A percentile compares a stretch with the other conserved stretches of the same genome.
phyloP scores from a whole-genome alignment of 2,888 invertebrate genomes.

The Platypus cylindrus region DNA sequence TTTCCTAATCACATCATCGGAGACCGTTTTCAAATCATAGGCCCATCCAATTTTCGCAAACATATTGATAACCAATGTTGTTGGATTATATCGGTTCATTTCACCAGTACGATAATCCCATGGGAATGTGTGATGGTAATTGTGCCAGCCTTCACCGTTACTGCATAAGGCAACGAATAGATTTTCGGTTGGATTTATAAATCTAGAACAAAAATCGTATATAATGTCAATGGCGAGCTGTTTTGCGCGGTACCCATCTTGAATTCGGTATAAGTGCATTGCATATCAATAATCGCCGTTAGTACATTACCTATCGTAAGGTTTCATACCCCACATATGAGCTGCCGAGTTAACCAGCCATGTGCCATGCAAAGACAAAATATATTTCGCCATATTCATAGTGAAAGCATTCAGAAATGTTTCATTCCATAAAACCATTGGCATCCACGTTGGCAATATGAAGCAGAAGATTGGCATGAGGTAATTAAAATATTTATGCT shows the following conservation, averaged over 20 bases:
- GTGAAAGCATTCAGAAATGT: constrained; percentile 51
- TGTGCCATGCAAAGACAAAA: constrained; percentile 66
- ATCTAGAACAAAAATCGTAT: too few species aligned
- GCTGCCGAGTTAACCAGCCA: constrained; percentile 85
- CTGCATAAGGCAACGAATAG: constrained; percentile 52
- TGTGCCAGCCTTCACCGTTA: constrained; percentile 74
- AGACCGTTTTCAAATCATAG: constrained; percentile 73
- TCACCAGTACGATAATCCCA: constrained; percentile 79
- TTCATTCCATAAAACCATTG: constrained; percentile 68
- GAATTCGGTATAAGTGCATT: too few species aligned
- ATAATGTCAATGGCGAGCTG: too few species aligned
- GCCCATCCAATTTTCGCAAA: constrained; percentile 77
- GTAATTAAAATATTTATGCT: constrained; percentile 52
- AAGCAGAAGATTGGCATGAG: constrained; percentile 64
- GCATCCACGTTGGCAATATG: constrained; percentile 57
- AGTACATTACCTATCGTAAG: constrained; percentile 53
- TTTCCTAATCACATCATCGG: constrained; percentile 52
- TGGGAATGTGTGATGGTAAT: constrained; percentile 78
- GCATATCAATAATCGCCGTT: too few species aligned
- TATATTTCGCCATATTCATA: constrained; percentile 62
- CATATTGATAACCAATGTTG: constrained; percentile 65
- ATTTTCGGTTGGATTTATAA: constrained; percentile 64
- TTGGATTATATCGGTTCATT: constrained; percentile 54
- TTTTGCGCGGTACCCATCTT: too few species aligned
- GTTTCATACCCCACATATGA: constrained; percentile 65